Base-by-base conservation (phyloP, 2,888 invertebrate genomes). In the Megamerina dolium region DNA sequence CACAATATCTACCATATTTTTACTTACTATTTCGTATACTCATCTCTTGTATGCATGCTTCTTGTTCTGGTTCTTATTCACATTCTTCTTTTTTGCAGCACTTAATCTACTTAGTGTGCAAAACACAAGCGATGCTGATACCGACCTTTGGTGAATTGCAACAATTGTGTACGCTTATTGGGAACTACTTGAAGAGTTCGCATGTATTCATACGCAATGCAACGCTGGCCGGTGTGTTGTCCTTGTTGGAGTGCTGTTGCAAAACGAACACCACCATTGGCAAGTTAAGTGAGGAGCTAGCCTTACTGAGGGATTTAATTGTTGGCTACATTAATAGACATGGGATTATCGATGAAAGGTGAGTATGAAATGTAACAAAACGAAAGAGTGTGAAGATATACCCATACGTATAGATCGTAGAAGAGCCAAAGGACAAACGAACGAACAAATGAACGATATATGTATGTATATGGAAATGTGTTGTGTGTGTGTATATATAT, bases 271-370 rank as follows among this genome's bases (percentile, higher is more conserved):
- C 72, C 26, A 64, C 68, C 37, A 70, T 72, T 53, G 72, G 72
- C 39, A 64, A 67, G 55, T 59, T 72, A 47, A 71, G 70, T 56
- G 72, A 72, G 48, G 72, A 72, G 60, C 56, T 72, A 51, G 52
- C 61, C 34, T 53, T 71, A 58, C 51, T 72, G 49, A 61, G 71
- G 55, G 68, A 65, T 52, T 57, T 71, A 56, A 67, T 71, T 58
- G 58, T 66, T 47, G 62, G 64, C 52, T 72, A 72, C 49, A 66
- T 71, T 54, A 68, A 65, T 55, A 65, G 65, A 39, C 66, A 72
- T 59, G 72, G 72, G 46, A 62, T 72, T 51, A 65, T 72, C 51
- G 67, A 70, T 52, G 69, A 70, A 51, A 71, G 71, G 70, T 72
- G 47, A 52, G 56, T 44, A 4, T 19, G 21, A 17, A 32, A 26